Evolutionary conservation across 2,113 vertebrate genomes (phyloP).

Genomic region (Nycticorax nycticorax): DNA sequence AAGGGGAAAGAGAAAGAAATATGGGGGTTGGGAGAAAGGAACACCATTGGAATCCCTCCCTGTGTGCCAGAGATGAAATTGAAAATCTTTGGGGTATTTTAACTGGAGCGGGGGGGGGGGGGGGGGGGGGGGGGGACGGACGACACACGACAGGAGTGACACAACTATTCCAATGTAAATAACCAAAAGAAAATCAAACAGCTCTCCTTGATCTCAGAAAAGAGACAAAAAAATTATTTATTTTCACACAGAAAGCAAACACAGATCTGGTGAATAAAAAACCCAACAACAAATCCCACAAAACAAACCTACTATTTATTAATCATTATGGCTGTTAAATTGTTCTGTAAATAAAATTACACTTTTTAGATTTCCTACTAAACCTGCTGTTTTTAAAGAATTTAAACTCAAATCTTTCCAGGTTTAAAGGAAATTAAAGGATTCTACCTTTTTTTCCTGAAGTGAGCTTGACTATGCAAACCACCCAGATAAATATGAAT

Average conservation of each 20-base stretch:
- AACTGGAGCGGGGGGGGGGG: accelerated
- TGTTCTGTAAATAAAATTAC: background rate
- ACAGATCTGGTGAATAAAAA: background rate
- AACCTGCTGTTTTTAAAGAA: background rate
- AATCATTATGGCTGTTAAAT: background rate
- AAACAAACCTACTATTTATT: background rate
- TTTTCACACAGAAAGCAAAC: background rate
- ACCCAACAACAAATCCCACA: background rate
- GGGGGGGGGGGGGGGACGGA: too few relatives aligned
- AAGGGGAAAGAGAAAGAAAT: background rate
- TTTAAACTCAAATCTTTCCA: background rate
- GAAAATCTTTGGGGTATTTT: background rate
- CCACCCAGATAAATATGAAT: background rate
- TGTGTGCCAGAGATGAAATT: background rate
- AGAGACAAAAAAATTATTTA: background rate
- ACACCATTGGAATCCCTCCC: background rate
- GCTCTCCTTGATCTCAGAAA: background rate
- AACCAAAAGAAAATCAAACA: background rate
- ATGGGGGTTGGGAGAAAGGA: accelerated
- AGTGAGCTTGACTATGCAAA: background rate
- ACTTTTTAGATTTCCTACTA: background rate
- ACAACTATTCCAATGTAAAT: background rate
- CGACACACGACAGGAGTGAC: too few relatives aligned
- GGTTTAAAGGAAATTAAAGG: background rate
- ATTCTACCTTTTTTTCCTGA: background rate